Base-by-base conservation (phyloP, 1,140 invertebrate genomes). In the Bombus superbus region DNA sequence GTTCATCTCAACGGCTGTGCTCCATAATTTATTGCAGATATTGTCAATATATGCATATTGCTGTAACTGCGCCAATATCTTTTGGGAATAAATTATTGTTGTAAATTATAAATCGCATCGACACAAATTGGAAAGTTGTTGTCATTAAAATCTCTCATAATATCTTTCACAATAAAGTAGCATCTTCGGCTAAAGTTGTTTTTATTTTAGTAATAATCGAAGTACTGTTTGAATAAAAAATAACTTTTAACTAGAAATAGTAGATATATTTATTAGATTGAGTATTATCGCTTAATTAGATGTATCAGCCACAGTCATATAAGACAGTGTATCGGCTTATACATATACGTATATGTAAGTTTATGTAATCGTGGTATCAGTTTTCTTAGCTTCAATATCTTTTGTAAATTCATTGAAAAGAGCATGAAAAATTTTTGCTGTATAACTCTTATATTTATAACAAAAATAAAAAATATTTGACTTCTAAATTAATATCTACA, bases 1-100 rank as follows among this genome's bases (percentile, higher is more conserved):
- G 78, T 85, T 85, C 71, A 85, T 85, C 83, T 81, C 78, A 74
- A 85, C 44, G 78, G 78, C 78, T 85, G 83, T 85, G 83, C 78
- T 85, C 47, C 44, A 57, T 81, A 74, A 85, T 66, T 81, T 85
- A 73, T 57, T 80, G 66, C 76, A 72, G 53, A 59, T 47, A 73
- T 53, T 66, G 40, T 35, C 44, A 47, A 42, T 59, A 38, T 38
- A 6, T 57, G 3, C 9, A 40, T 59, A 47, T 78, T 44, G 66
- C n/a, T 71, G 42, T 81, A 74, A 74, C 59, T 73, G 78, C 44
- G 6, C 25, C 13, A 40, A 25, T 71, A 71, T 71, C 25, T 44
- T 79, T 69, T 64, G n/a, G 40, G 47, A 71, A 79, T 79, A 79
- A 84, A 83, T 47, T 75, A 13, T 35, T 42, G 11, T 25, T 40